phyloP scores from a whole-genome alignment of 2,797 vertebrate genomes.

The Coregonus suidteri region DNA sequence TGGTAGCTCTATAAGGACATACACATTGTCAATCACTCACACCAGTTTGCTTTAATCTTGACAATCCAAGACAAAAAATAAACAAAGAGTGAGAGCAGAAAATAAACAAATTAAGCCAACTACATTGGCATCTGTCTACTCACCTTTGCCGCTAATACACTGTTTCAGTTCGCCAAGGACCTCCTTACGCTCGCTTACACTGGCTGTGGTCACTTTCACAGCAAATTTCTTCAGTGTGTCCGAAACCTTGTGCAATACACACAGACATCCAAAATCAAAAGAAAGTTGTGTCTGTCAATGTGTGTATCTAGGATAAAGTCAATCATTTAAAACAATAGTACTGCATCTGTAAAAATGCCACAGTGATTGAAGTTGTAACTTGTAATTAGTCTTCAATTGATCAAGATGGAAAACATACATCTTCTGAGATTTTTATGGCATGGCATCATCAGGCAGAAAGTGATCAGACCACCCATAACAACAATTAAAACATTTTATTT shows the following conservation, averaged over 20 bases:
- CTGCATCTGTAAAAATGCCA: too few species aligned
- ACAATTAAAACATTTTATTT: neutral
- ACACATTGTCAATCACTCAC: neutral
- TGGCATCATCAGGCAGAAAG: neutral
- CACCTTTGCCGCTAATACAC: constrained; percentile 90
- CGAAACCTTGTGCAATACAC: constrained; percentile 78
- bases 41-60: neutral
- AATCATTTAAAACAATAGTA: too few species aligned
- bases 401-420: neutral
- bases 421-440: too few species aligned
- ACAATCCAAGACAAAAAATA: too few species aligned
- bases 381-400: neutral
- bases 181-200: constrained; percentile 90
- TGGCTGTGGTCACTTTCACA: constrained; percentile 91
- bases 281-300: neutral
- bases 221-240: constrained; percentile 96
- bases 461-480: neutral
- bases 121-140: constrained; percentile 7
- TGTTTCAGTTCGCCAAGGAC: constrained; percentile 86
- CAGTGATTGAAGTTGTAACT: neutral
- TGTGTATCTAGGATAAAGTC: neutral
- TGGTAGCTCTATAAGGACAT: constrained; percentile 81
- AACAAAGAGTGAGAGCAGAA: neutral
- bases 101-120: neutral
- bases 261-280: constrained; percentile 7